Percentiles rank a stretch among this genome's conserved stretches.
Conservation (phyloP, 1,140 invertebrate genomes). For the Himalopsyche phryganea region DNA sequence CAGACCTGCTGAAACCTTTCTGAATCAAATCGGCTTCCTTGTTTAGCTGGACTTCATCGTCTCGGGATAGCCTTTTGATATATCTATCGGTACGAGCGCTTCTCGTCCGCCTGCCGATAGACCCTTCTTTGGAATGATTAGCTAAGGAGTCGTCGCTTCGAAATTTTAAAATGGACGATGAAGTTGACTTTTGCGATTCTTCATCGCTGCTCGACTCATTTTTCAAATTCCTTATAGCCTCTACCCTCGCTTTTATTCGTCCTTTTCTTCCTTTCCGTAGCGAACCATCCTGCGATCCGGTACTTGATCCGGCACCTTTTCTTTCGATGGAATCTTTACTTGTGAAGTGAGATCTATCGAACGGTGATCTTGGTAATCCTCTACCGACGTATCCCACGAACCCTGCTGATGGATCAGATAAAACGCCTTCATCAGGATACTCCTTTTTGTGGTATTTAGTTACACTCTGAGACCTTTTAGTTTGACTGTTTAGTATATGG, state of each 20-base stretch:
- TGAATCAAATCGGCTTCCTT: slow-evolving; percentile 55
- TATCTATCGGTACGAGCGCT: slow-evolving; percentile 75
- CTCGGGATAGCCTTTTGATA: slow-evolving; percentile 67
- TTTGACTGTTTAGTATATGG: slow-evolving; percentile 47
- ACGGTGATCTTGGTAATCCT: slow-evolving; percentile 39
- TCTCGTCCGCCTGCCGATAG: slow-evolving; percentile 51
- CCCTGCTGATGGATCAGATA: slow-evolving; percentile 52
- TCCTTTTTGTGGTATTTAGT: slow-evolving; percentile 44
- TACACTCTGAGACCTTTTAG: slow-evolving; percentile 48
- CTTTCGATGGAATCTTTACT: slow-evolving; percentile 35
- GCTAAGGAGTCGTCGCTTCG: slow-evolving; percentile 65
- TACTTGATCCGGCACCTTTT: slow-evolving; percentile 40
- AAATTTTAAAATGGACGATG: slow-evolving; percentile 60
- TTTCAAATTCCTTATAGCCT: slow-evolving; percentile 60
- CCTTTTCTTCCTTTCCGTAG: slow-evolving; percentile 55
- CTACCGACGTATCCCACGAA: slow-evolving; percentile 49
- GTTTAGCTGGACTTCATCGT: slow-evolving; percentile 60
- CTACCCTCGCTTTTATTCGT: slow-evolving; percentile 60
- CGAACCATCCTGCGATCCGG: slow-evolving; percentile 51
- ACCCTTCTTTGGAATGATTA: slow-evolving; percentile 53
- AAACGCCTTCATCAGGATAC: slow-evolving; percentile 52
- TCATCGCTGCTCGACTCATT: slow-evolving; percentile 72
- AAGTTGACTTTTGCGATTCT: slow-evolving; percentile 62
- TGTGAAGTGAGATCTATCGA: slow-evolving; percentile 33
- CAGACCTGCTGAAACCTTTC: slow-evolving; percentile 50